These are phyloP conservation scores for Galerucella nymphaeae DNA, from an alignment of 2,888 invertebrate species.

Conservation along the genomic window DNA sequence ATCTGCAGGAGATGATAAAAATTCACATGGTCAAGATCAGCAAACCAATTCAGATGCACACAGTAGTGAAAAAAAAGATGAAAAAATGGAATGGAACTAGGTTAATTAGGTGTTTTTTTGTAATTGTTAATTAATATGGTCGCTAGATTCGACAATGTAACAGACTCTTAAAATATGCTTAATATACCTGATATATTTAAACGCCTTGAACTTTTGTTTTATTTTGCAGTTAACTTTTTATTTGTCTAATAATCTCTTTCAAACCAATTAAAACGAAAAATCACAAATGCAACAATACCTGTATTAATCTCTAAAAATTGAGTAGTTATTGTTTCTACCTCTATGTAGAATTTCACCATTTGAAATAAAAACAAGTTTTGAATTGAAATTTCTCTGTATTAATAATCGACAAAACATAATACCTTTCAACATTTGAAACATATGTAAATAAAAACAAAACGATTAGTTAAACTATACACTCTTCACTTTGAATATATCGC, in stretches of 20 bases:
- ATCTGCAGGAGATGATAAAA: slow-evolving; percentile 37
- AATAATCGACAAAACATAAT: too few species aligned
- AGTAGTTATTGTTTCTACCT: not conserved
- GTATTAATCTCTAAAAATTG: not conserved
- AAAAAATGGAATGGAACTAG: slow-evolving; percentile 51
- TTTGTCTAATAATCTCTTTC: not conserved
- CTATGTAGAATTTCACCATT: not conserved
- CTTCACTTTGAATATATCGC: too few species aligned
- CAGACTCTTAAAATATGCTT: slow-evolving; percentile 40
- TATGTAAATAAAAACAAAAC: too few species aligned
- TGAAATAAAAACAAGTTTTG: not conserved
- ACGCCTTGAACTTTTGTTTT: not conserved
- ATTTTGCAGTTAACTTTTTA: not conserved
- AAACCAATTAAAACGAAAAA: not conserved
- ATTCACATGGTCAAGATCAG: slow-evolving; percentile 29
- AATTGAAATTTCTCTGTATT: not conserved
- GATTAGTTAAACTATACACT: too few species aligned
- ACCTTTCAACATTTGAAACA: too few species aligned
- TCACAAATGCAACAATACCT: not conserved
- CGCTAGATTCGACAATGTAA: slow-evolving; percentile 22
- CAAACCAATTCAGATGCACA: slow-evolving; percentile 33
- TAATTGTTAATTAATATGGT: slow-evolving; percentile 28
- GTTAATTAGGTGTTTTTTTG: slow-evolving; percentile 42
- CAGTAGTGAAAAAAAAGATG: slow-evolving; percentile 41
- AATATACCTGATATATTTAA: slow-evolving; percentile 39